Base-by-base conservation (phyloP, 2,797 vertebrate genomes). In the Hyperoplus lanceolatus region DNA sequence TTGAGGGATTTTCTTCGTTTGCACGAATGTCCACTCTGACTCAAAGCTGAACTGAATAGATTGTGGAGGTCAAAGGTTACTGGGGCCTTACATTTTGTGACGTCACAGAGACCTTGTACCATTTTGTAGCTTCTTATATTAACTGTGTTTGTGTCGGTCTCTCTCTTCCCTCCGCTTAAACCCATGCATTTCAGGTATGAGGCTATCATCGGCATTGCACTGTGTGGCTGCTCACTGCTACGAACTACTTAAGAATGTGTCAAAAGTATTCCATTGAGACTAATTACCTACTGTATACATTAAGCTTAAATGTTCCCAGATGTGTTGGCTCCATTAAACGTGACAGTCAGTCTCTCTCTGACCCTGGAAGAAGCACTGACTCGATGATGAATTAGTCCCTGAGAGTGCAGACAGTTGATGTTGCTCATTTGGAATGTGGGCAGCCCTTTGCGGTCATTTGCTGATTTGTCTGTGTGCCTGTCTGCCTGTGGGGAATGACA, bases 381-480 rank as follows among this genome's bases (percentile, higher is more conserved):
- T 79, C 70, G 43, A 36, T 75, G 76, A 85, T 82, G 66, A 76
- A 84, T 84, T 76, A 78, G 50, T 70, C 56, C 39, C 68, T 64
- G 18, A 79, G 65, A 48, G 66, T n/a, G 48, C 62, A 73, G 81
- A 78, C 75, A 84, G 78, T 84, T 92, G 87, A 92, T 89, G 80
- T 91, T 5, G 77, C 63, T 69, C 60, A 1, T 36, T 43, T 74
- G 88, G 89, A 93, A 93, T 92, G 83, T 81, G 53, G 61, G 79
- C 74, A 77, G 76, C 72, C 63, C 59, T 68, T 53, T 83, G 78
- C 58, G 75, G 84, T 77, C 77, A 16, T 21, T 21, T 71, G 78
- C 66, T 80, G 69, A 86, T 84, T 88, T 70, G 29, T 82, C 61
- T 54, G 21, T 72, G 69, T 41, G 73, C 36, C 77, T 75, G 58